Base-by-base conservation (phyloP, 1,140 invertebrate species). In the Eufriesea mexicana region DNA sequence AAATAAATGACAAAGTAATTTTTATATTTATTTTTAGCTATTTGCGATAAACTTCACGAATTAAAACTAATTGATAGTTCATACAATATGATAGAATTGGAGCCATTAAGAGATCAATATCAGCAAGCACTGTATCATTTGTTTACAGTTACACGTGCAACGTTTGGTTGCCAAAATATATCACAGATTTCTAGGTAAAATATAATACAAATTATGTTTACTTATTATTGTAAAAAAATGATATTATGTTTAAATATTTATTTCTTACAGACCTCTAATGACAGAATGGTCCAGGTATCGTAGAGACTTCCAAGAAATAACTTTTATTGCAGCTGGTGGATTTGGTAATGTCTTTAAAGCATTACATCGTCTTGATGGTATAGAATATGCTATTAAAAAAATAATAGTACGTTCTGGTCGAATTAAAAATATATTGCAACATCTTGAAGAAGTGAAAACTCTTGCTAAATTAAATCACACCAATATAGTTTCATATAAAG, bases 401-500 rank as follows among this genome's bases (percentile, higher is more conserved):
- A 96, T 98, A 57, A 94, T 94, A 83, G 96, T 97, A 59, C 95
- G 94, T 84, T 96, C 95, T 57, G 94, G 94, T n/a, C 94, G 94
- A 81, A 93, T 96, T 0, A 94, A 96, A 81, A 95, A 94, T 0
- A 95, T 97, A 42, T 93, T 95, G 88, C 94, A 94, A 68, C 96
- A 96, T 93, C 92, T 97, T 42, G 93, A 96, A 42, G 97, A 98
- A 95, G 97, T 98, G 1, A 97, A 97, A 94, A 96, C 96, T 54
- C 95, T 98, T 79, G 97, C 97, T 0, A 96, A 95, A 90, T 93
- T 98, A 49, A 96, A 97, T 90, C 97, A 98, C 94, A 95, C 95
- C 2, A 97, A 98, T 93, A 97, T 98, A 88, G 97, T 98, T 8
- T 95, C 96, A 9, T 98, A 98, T 89, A 97, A 98, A 94, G 96